Percentiles rank a stretch among this genome's conserved stretches.
phyloP scores from a whole-genome alignment of 2,888 invertebrate species.

The Sthenelais limicola region DNA sequence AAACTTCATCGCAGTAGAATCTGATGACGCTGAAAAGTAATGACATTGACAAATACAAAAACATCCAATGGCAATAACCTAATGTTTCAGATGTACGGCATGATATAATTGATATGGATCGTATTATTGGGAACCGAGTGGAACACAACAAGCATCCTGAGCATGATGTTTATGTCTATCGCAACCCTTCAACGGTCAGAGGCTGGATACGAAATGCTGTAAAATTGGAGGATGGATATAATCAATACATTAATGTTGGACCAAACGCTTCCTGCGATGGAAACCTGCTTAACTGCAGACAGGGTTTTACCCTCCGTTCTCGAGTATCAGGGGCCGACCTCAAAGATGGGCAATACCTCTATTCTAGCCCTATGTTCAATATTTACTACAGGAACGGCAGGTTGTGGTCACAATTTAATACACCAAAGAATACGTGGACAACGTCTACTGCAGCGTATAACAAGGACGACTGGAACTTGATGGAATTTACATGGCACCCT shows the following conservation, averaged over 20 bases:
- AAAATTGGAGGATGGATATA: constrained; percentile 60
- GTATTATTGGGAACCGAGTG: constrained; percentile 52
- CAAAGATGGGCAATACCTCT: constrained; percentile 62
- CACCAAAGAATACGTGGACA: constrained; percentile 58
- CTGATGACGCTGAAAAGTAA: no score
- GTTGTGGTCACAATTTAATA: constrained; percentile 49
- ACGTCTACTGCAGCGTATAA: constrained; percentile 58
- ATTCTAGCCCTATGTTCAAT: constrained; percentile 32
- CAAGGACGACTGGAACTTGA: constrained; percentile 58
- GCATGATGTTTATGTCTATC: constrained; percentile 46
- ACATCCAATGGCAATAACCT: no score
- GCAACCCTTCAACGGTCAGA: constrained; percentile 55
- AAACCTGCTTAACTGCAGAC: constrained; percentile 60
- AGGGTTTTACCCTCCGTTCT: constrained; percentile 65
- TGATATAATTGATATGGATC: constrained; percentile 60
- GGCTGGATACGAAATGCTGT: constrained; percentile 64
- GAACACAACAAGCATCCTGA: constrained; percentile 45
- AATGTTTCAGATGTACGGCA: constrained; percentile 14
- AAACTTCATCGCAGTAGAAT: no score
- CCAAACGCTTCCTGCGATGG: constrained; percentile 61
- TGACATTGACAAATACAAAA: no score
- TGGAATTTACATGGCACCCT: constrained; percentile 68
- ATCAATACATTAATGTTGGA: constrained; percentile 67
- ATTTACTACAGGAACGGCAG: constrained; percentile 61
- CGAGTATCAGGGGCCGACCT: constrained; percentile 64